A percentile compares a stretch with the other conserved stretches of the same genome.
phyloP scores from a whole-genome alignment of 2,113 vertebrate genomes.

The Sus scrofa region T2T-Sscrofa CM000827.6:36810501-36811000 shows the following conservation, averaged over 20 bases:
- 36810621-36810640: not conserved
- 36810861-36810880: not conserved
- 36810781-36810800: constrained; percentile 21
- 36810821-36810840: constrained; percentile 9
- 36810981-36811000: not conserved
- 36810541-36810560: constrained; percentile 49
- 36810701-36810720: not conserved
- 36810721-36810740: not conserved
- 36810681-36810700: constrained; percentile 23
- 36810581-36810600: constrained; percentile 16
- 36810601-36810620: not conserved
- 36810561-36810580: constrained; percentile 16
- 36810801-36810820: constrained; percentile 18
- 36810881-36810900: not conserved
- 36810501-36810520: constrained; percentile 63
- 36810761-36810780: constrained; percentile 10
- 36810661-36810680: constrained; percentile 35
- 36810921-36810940: not conserved
- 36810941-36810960: not conserved
- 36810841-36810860: not conserved
- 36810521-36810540: not conserved
- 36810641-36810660: constrained; percentile 43
- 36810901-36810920: not conserved
- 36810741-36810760: not conserved
- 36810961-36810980: not conserved